A percentile compares a stretch with the other conserved stretches of the same genome.
These are phyloP conservation scores for Parotia lawesii DNA, from an alignment of 2,113 vertebrate genomes.

Conservation along the genomic window DNA sequence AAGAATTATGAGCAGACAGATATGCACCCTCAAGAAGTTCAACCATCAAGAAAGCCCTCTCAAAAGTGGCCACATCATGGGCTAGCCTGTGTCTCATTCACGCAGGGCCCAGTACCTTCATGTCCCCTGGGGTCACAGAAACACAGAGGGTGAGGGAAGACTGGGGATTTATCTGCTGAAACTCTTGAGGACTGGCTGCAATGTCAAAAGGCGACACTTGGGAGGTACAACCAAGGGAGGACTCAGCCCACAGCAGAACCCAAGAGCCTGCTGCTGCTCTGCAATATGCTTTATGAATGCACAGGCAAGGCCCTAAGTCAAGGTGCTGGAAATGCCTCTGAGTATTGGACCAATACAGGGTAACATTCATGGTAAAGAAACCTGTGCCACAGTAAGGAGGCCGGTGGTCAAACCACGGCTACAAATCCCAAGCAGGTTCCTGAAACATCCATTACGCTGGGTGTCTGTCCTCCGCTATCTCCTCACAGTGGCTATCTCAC, in stretches of 20 bases:
- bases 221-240: fast-evolving
- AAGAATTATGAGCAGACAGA: background rate
- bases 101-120: fast-evolving
- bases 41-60: background rate
- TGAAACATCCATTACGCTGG: fast-evolving
- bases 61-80: fast-evolving
- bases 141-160: fast-evolving
- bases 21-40: background rate
- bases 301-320: background rate
- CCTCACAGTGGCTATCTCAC: background rate
- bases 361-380: background rate
- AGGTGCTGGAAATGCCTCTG: background rate
- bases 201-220: background rate
- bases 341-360: fast-evolving
- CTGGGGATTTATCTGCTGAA: background rate
- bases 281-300: background rate
- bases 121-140: fast-evolving
- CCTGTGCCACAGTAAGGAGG: background rate
- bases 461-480: background rate
- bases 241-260: background rate
- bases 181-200: background rate
- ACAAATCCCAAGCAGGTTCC: background rate
- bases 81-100: background rate
- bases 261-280: background rate
- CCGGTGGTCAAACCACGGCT: background rate